Percentiles rank a stretch among this genome's conserved stretches.
Evolutionary conservation across 2,113 vertebrate genomes (phyloP).

Genomic region (Labeo rohita): DNA sequence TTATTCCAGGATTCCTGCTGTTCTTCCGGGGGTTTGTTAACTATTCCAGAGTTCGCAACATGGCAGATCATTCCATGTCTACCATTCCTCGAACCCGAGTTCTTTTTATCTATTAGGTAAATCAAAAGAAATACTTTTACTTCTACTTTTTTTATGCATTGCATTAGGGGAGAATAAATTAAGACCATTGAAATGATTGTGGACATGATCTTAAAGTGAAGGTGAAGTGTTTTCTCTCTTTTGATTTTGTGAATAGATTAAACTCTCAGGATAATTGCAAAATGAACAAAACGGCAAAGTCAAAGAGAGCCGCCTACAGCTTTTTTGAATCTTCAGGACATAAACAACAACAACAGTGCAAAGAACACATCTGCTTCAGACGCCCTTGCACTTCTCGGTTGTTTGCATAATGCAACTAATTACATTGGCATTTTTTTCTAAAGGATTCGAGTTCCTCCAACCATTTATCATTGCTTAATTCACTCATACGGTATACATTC

Average conservation of each 20-base stretch:
- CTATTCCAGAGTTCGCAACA: conserved; percentile 97
- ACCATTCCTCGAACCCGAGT: conserved; percentile 94
- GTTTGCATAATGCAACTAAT: conserved; percentile 64
- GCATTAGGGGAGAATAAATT: neutral
- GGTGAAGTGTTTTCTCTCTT: neutral
- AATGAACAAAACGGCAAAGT: conserved; percentile 35
- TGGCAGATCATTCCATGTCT: conserved; percentile 90
- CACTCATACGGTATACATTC: conserved; percentile 68
- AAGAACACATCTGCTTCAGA: conserved; percentile 53
- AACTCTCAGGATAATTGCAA: conserved; percentile 50
- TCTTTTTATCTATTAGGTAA: conserved; percentile 99
- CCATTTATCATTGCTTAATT: conserved; percentile 71
- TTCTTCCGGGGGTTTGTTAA: conserved; percentile 99
- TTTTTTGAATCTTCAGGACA: conserved; percentile 44
- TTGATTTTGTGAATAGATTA: conserved; percentile 44
- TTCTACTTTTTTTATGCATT: neutral
- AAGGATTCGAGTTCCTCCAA: conserved; percentile 63
- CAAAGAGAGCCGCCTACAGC: neutral
- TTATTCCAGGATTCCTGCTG: conserved; percentile 88
- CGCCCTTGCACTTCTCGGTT: conserved; percentile 32
- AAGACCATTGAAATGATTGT: neutral
- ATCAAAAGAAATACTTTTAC: neutral
- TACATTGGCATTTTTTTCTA: conserved; percentile 62
- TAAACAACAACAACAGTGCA: neutral
- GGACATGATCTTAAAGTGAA: neutral